Conservation (phyloP, 2,113 vertebrate species). For the Dicrurus megarhynchus region DNA sequence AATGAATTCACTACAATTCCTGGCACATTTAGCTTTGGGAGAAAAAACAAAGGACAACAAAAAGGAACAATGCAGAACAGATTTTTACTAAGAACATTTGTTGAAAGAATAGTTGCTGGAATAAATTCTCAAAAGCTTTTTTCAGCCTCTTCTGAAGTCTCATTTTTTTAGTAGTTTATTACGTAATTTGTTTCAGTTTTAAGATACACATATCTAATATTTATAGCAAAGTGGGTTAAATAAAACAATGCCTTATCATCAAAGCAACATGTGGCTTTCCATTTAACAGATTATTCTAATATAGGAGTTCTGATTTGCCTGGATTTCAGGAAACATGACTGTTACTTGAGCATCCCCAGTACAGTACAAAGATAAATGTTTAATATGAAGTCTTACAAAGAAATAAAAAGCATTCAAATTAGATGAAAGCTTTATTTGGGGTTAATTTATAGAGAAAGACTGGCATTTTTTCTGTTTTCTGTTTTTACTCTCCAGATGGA, state of each 20-base stretch:
- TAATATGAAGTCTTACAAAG: neutral
- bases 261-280: neutral
- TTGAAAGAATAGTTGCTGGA: neutral
- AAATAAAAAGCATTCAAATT: neutral
- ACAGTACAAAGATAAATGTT: neutral
- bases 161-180: neutral
- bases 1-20: conserved; percentile 8
- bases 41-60: neutral
- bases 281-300: neutral
- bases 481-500: neutral
- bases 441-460: neutral
- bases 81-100: neutral
- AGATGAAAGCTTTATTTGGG: neutral
- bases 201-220: neutral
- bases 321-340: neutral
- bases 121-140: neutral
- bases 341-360: neutral
- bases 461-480: neutral
- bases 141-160: neutral
- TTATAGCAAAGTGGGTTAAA: neutral
- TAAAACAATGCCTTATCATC: neutral
- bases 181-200: neutral
- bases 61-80: neutral
- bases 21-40: neutral
- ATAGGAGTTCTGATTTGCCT: neutral